phyloP scores from a whole-genome alignment of 2,113 vertebrate species.

The Calyptommatus sinebrachiatus region DNA sequence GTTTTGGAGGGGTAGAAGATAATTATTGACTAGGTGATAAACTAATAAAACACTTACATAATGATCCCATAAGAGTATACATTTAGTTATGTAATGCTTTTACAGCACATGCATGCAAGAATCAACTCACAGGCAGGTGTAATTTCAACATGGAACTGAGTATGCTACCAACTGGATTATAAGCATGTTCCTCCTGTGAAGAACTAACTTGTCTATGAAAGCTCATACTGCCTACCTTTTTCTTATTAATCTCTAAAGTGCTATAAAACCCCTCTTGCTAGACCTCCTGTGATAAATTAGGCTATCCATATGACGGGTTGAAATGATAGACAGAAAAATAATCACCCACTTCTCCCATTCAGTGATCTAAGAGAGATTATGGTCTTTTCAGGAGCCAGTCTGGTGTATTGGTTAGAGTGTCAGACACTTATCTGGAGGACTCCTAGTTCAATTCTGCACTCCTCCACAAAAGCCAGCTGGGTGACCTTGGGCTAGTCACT shows the following conservation, averaged over 20 bases:
- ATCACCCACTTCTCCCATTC: conserved; percentile 31
- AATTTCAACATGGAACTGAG: conserved; percentile 62
- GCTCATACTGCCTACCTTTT: too few species aligned
- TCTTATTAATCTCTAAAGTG: too few species aligned
- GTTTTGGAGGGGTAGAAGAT: conserved; percentile 39
- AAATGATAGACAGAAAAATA: conserved; percentile 47
- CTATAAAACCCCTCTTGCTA: too few species aligned
- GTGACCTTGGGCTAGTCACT: too few species aligned
- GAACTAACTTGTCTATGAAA: conserved; percentile 53
- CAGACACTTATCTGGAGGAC: too few species aligned
- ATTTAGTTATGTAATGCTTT: conserved; percentile 62
- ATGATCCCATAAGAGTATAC: conserved; percentile 65
- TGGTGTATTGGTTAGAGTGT: too few species aligned
- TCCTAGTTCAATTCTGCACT: too few species aligned
- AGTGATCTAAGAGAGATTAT: conserved; percentile 11
- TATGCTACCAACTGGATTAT: conserved; percentile 42
- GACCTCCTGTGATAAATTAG: conserved; percentile 54
- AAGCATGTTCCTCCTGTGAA: conserved; percentile 58
- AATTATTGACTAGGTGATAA: conserved; percentile 21
- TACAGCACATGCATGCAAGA: conserved; percentile 63
- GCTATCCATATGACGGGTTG: conserved; percentile 60
- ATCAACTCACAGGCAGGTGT: conserved; percentile 72
- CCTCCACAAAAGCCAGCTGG: too few species aligned
- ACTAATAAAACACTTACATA: conserved; percentile 69
- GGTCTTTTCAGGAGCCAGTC: too few species aligned